Evolutionary conservation across 2,888 invertebrate genomes (phyloP), one percentile per base, ranked within the genome.

Genomic region (Oligia strigilis): DNA sequence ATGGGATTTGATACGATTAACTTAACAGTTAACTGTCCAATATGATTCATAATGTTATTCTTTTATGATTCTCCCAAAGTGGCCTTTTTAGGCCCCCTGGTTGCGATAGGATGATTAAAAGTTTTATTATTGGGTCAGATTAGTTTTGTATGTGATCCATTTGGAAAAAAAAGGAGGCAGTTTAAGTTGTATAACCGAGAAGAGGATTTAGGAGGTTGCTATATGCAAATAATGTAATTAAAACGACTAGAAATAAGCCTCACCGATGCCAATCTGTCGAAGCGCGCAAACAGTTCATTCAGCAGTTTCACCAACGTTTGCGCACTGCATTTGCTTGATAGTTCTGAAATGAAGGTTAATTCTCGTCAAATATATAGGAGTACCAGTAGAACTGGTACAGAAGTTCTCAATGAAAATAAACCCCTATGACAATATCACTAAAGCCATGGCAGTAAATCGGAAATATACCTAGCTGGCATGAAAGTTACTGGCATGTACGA

Each of bases 261-360:
- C 95, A 98, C 98, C 92, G 98, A 97, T 36, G 99, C 99, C 81
- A 99, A 97, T 93, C 98, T 98, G 96, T 99, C 99, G 94, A 99
- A 99, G 77, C 99, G 97, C 0, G 99, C 99, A 92, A 99, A 99
- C 49, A 99, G 96, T 93, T 99, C 99, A 93, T 99, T 99, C 75
- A 99, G 96, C 70, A 99, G 98, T 93, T 98, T 98, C 23, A 99
- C 99, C 81, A 99, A 96, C 93, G 99, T 98, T 92, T 99, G 98
- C 2, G 99, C 98, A 81, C 98, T 98, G 94, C 99, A 99, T 92
- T 98, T 98, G 87, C 98, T 99, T 17, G 99, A 99, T 90, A 99
- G 94, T 89, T 99, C 99, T 98, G 97, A 46, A 85, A 60, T 75
- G 19, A 36, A 81, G 29, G 6, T 43, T 2, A 67, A 19, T 23